Evolutionary conservation across 2,888 invertebrate genomes (phyloP).

Genomic region (Glaucopsyche alexis): DNA sequence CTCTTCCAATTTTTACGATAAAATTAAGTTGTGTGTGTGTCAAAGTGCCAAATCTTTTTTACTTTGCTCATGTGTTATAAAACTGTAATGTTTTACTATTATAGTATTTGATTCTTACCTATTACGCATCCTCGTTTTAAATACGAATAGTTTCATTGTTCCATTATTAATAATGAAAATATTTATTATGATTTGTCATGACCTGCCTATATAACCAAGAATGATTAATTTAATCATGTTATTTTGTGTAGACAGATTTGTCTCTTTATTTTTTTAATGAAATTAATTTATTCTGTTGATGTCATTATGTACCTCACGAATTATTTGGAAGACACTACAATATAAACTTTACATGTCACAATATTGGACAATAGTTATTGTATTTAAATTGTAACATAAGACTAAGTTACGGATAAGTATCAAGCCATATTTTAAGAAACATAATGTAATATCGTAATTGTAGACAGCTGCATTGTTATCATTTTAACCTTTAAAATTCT

Average conservation of each 20-base stretch:
- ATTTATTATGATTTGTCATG: not conserved
- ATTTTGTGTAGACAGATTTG: not conserved
- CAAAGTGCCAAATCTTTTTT: slow-evolving; percentile 30
- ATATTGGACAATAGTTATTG: slow-evolving; percentile 30
- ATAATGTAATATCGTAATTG: not conserved
- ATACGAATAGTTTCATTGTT: not conserved
- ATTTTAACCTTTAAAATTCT: too few species aligned
- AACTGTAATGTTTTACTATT: not conserved
- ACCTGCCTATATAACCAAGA: not conserved
- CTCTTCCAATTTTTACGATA: slow-evolving; percentile 24
- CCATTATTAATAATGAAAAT: not conserved
- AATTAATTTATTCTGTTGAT: not conserved
- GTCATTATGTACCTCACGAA: not conserved
- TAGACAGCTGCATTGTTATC: too few species aligned
- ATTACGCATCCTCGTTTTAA: too few species aligned
- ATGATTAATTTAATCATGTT: not conserved
- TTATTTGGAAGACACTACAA: slow-evolving; percentile 29
- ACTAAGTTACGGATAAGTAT: slow-evolving; percentile 7
- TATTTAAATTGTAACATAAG: slow-evolving; percentile 13
- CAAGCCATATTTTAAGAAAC: not conserved
- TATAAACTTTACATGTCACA: slow-evolving; percentile 17
- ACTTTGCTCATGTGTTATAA: slow-evolving; percentile 18
- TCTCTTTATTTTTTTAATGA: not conserved
- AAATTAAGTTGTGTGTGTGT: slow-evolving; percentile 23
- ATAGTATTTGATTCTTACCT: too few species aligned